phyloP scores from a whole-genome alignment of 2,888 invertebrate species.

The Vandiemenella viatica region DNA sequence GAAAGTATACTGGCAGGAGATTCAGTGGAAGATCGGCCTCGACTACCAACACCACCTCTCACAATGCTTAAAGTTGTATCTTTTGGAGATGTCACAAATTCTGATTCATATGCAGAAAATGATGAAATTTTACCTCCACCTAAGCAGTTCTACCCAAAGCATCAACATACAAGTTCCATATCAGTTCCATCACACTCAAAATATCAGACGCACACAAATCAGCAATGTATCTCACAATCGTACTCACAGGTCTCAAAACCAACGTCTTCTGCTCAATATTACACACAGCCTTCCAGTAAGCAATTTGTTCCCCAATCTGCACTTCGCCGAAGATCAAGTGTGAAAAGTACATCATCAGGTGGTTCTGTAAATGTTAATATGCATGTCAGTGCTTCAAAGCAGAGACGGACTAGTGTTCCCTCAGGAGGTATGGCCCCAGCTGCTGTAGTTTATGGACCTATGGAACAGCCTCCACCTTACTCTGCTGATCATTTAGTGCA shows the following conservation, averaged over 20 bases:
- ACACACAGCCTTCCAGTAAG: constrained; percentile 8
- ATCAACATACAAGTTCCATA: constrained; percentile 24
- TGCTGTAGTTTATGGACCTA: neutral
- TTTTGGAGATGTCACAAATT: constrained; percentile 15
- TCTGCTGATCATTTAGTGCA: constrained; percentile 1
- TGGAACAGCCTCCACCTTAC: constrained; percentile 4
- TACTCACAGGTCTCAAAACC: neutral
- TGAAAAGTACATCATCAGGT: constrained; percentile 24
- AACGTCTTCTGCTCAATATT: neutral
- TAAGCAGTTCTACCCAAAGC: constrained; percentile 26
- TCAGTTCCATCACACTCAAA: neutral
- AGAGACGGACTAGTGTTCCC: constrained; percentile 25
- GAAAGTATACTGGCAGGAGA: constrained; percentile 9
- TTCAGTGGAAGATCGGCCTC: constrained; percentile 20
- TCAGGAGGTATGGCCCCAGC: constrained; percentile 20
- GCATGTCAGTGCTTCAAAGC: neutral
- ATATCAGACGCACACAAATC: neutral
- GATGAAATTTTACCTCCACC: constrained; percentile 27
- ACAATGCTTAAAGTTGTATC: constrained; percentile 14
- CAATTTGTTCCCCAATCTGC: constrained; percentile 21
- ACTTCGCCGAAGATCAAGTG: constrained; percentile 26
- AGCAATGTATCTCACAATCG: neutral
- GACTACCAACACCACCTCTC: constrained; percentile 26
- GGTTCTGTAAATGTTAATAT: neutral
- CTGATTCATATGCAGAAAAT: constrained; percentile 10